Conservation (phyloP, 2,888 invertebrate species). For the Eupelmus urozonus region DNA sequence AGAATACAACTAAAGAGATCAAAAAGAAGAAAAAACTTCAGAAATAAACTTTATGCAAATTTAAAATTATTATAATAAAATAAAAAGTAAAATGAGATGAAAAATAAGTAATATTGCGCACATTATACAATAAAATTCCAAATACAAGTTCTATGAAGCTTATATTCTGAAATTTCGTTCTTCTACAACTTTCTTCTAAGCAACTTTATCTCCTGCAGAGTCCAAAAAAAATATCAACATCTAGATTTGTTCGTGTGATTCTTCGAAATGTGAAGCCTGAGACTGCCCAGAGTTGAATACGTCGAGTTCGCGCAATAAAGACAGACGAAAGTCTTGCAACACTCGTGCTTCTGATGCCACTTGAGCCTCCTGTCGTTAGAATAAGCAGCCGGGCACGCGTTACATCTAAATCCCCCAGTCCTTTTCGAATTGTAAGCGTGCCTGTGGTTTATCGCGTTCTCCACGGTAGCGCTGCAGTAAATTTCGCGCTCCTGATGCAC, state of each 20-base stretch:
- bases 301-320: conserved; percentile 30
- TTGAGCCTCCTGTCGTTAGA: background rate
- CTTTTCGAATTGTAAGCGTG: background rate
- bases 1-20: too few species aligned
- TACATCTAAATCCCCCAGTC: background rate
- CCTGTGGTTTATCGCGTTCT: background rate
- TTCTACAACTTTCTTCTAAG: too few species aligned
- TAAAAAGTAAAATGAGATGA: too few species aligned
- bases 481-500: background rate
- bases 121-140: too few species aligned
- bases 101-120: too few species aligned
- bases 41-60: too few species aligned
- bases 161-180: too few species aligned
- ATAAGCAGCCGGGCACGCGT: conserved; percentile 11
- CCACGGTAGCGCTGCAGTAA: conserved; percentile 14
- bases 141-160: too few species aligned
- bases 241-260: background rate
- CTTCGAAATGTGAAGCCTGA: conserved; percentile 14
- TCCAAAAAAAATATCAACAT: too few species aligned
- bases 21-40: too few species aligned
- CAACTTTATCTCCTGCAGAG: too few species aligned
- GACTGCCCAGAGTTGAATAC: background rate
- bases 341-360: conserved; percentile 32
- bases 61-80: too few species aligned
- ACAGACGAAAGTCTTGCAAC: conserved; percentile 43